Conservation (phyloP, 2,113 vertebrate species). For the Tor tambroides region DNA sequence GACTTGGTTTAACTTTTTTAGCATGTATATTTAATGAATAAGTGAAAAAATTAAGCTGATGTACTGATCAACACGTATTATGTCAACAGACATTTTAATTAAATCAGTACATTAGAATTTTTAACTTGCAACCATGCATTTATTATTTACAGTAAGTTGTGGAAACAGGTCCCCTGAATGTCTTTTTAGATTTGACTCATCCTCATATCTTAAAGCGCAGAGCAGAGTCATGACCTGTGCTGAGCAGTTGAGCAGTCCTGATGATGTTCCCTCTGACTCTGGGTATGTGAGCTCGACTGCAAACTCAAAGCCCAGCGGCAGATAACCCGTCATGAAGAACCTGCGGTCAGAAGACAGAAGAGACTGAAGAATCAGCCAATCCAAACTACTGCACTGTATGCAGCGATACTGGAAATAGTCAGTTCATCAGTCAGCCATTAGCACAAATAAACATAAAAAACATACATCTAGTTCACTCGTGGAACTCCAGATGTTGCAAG, state of each 20-base stretch:
- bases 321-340: constrained; percentile 96
- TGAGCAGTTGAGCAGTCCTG: constrained; percentile 92
- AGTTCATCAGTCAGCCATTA: neutral
- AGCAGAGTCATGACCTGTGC: constrained; percentile 84
- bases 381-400: neutral
- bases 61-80: too few species aligned
- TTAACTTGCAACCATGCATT: too few species aligned
- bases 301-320: constrained; percentile 95
- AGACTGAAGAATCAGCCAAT: neutral
- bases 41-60: neutral
- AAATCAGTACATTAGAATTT: neutral
- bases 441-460: neutral
- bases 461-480: neutral
- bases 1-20: too few species aligned
- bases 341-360: constrained; percentile 67
- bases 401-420: neutral
- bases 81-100: too few species aligned
- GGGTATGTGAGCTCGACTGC: constrained; percentile 93
- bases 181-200: neutral
- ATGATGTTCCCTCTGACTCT: constrained; percentile 94
- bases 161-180: neutral
- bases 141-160: neutral
- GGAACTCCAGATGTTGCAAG: neutral
- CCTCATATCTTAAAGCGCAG: too few species aligned
- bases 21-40: neutral